Evolutionary conservation across 2,888 invertebrate genomes (phyloP), one percentile per base, ranked within the genome.

Genomic region (Lycia hirtaria): DNA sequence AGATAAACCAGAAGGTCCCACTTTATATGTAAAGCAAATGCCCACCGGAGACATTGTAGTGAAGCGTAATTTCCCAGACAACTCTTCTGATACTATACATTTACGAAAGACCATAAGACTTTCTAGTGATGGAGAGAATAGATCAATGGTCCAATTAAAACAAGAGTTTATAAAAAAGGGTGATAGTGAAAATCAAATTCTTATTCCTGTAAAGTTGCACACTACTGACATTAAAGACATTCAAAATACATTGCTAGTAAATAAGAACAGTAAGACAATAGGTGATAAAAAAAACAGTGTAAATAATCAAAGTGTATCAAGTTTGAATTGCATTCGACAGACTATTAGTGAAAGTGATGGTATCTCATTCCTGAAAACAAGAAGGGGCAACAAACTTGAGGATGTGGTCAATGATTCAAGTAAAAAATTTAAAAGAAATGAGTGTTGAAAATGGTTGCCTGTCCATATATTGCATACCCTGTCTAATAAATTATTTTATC

Each of bases 201-300:
- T 87, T 61, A 88, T 89, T 74, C 90, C 91, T 70, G 83, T 90
- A 50, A 92, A 91, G 72, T 68, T 89, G 67, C 85, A 87, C 61
- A 72, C 84, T 56, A 60, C 73, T 61, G 91, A 92, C 61, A 89
- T 89, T 71, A 92, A 92, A 83, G 92, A 92, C 81, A 85, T 92
- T 82, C 91, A 91, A 80, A 92, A 90, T 78, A 84, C 88, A 58
- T 80, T 89, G 79, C 82, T 92, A 84, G 87, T 83, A 75, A 91
- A 87, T 85, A 92, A 90, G 81, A 91, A 81, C 81, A 90, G 81
- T 79, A 87, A 89, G 81, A 86, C 75, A 69, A 73, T 88, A 68
- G 81, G 86, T 88, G 92, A 92, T 81, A 92, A 92, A 87, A 92
- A 89, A 78, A 83, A 89, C 76, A 79, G 85, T 87, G 84, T 91